Evolutionary conservation across 2,113 vertebrate genomes (phyloP).

Genomic region (Barbus barbus): DNA sequence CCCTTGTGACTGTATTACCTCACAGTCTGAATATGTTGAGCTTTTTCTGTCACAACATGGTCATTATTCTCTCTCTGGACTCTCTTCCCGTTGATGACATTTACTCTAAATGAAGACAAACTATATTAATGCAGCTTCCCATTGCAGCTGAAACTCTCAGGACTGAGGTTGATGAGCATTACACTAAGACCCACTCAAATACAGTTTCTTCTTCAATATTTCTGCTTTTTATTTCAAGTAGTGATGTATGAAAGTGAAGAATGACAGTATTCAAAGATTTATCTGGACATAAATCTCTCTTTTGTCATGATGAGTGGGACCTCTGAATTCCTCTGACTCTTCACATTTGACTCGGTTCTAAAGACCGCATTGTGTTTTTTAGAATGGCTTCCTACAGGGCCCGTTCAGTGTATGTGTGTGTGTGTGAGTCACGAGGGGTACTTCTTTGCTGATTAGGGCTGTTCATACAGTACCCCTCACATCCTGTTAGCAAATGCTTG

Average conservation of each 20-base stretch:
- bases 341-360: constrained; percentile 44
- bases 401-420: neutral
- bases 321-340: constrained; percentile 48
- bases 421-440: constrained; percentile 5
- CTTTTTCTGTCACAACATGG: constrained; percentile 15
- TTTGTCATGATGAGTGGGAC: constrained; percentile 33
- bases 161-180: neutral
- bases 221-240: neutral
- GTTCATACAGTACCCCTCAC: constrained; percentile 16
- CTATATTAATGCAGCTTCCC: neutral
- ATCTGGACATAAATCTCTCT: constrained; percentile 15
- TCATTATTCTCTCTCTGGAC: constrained; percentile 16
- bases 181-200: neutral
- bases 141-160: neutral
- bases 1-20: neutral
- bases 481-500: constrained; percentile 30
- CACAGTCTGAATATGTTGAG: neutral
- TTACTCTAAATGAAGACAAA: constrained; percentile 32
- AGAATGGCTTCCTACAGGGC: constrained; percentile 65
- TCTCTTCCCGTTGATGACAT: neutral
- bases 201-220: neutral
- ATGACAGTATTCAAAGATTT: neutral
- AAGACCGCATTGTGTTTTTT: constrained; percentile 50
- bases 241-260: neutral
- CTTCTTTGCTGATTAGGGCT: constrained; percentile 16